Evolutionary conservation across 2,888 invertebrate species (phyloP).

Genomic region (Ectemnius lituratus): DNA sequence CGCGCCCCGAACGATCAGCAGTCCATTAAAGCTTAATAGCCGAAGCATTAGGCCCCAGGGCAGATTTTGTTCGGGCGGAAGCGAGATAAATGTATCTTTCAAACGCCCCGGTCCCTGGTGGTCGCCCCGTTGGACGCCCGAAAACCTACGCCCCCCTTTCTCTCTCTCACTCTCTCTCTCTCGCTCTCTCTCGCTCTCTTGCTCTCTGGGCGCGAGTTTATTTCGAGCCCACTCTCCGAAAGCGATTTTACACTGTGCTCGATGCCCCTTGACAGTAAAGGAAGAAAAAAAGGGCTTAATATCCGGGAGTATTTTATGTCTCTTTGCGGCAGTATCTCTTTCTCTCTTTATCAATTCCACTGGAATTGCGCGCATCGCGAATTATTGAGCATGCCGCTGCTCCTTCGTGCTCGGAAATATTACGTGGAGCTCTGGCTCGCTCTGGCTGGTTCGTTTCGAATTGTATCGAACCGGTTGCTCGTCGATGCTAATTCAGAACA

Average conservation of each 20-base stretch:
- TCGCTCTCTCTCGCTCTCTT: too few species aligned
- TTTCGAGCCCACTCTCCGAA: slow-evolving; percentile 21
- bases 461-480: slow-evolving; percentile 43
- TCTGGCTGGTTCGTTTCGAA: slow-evolving; percentile 21
- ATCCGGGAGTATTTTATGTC: too few species aligned
- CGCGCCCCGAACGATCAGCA: slow-evolving; percentile 56
- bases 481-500: slow-evolving; percentile 50
- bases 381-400: slow-evolving; percentile 7
- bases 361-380: not conserved
- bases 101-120: slow-evolving; percentile 57
- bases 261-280: too few species aligned
- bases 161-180: too few species aligned
- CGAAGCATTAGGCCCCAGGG: slow-evolving; percentile 73
- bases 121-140: slow-evolving; percentile 32
- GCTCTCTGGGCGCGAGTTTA: slow-evolving; percentile 22
- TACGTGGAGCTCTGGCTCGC: slow-evolving; percentile 3
- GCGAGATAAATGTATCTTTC: slow-evolving; percentile 71
- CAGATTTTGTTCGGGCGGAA: slow-evolving; percentile 69
- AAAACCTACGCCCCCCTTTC: slow-evolving; percentile 37
- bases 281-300: too few species aligned
- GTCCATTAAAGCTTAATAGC: slow-evolving; percentile 72
- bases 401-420: slow-evolving; percentile 31
- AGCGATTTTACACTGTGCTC: not conserved
- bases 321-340: too few species aligned
- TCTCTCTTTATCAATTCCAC: too few species aligned